A percentile compares a stretch with the other conserved stretches of the same genome.
phyloP scores from a whole-genome alignment of 2,888 invertebrate genomes.

The Crocallis elinguaria region DNA sequence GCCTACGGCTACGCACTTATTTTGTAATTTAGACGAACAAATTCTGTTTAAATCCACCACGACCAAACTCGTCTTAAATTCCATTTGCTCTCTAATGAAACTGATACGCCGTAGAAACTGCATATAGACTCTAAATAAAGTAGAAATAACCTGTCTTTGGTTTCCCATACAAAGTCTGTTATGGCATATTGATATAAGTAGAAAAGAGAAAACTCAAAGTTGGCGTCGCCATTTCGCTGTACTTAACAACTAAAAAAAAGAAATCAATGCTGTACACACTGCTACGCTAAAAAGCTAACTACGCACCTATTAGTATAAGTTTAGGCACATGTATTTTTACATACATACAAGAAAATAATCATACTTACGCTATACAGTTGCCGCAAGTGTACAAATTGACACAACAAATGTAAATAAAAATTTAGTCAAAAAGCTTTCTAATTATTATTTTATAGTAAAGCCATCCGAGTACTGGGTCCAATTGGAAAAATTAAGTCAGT shows the following conservation, averaged over 20 bases:
- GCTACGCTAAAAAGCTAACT: background rate
- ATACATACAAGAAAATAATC: background rate
- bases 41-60: too few species aligned
- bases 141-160: slow-evolving; percentile 53
- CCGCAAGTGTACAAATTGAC: background rate
- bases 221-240: background rate
- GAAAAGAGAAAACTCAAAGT: background rate
- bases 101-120: background rate
- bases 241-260: background rate
- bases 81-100: background rate
- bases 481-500: too few species aligned
- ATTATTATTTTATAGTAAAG: too few species aligned
- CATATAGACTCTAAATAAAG: slow-evolving; percentile 43
- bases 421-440: too few species aligned
- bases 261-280: background rate
- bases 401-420: too few species aligned
- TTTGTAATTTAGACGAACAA: background rate
- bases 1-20: too few species aligned
- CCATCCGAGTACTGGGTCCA: too few species aligned
- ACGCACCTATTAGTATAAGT: background rate
- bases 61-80: too few species aligned
- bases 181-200: slow-evolving; percentile 35
- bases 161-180: slow-evolving; percentile 44
- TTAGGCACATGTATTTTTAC: slow-evolving; percentile 1
- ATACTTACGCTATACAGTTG: background rate